Base-by-base conservation (phyloP, 2,888 invertebrate species). In the Tipula confusa region DNA sequence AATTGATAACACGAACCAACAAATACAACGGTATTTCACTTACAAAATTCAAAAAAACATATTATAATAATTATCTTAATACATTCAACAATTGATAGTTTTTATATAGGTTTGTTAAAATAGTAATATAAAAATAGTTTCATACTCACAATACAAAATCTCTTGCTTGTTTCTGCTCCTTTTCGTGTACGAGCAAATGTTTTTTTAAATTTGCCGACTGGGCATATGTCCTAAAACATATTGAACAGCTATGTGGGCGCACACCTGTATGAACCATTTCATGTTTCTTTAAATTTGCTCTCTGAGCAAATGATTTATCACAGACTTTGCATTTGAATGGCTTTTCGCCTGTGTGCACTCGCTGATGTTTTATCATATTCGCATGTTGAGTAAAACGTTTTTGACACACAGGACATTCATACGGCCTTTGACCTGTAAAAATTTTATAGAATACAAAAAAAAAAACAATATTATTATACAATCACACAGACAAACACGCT, bases 271-370 rank as follows among this genome's bases (percentile, higher is more conserved):
- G 85, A 24, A 85, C 83, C 84, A 85, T 84, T 84, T 85, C 85
- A 83, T 85, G 85, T 83, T 85, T 85, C 43, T 84, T 84, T 79
- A 85, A 83, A 84, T 85, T 85, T 43, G 84, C 85, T 80, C 84
- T 82, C 79, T 85, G 85, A 31, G 85, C 84, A 83, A 85, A 85
- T 83, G 83, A 84, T 82, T 85, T 85, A 38, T 83, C 84, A 82
- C 84, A 85, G 33, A 79, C 80, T 82, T 83, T 84, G 48, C 84
- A 85, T 79, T 85, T 83, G 29, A 85, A 85, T 33, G 84, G 84
- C 82, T 85, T 84, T 80, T 84, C 84, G 84, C 85, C 84, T 29
- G 85, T 84, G 64, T 85, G 85, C 64, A 84, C 64, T 80, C 84
- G 79, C 81, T 84, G 84, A 84, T 85, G 85, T 80, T 85, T 85